Percentiles rank a stretch among this genome's conserved stretches.
Conservation (phyloP, 2,113 vertebrate genomes). For the Lipophrys pholis region DNA sequence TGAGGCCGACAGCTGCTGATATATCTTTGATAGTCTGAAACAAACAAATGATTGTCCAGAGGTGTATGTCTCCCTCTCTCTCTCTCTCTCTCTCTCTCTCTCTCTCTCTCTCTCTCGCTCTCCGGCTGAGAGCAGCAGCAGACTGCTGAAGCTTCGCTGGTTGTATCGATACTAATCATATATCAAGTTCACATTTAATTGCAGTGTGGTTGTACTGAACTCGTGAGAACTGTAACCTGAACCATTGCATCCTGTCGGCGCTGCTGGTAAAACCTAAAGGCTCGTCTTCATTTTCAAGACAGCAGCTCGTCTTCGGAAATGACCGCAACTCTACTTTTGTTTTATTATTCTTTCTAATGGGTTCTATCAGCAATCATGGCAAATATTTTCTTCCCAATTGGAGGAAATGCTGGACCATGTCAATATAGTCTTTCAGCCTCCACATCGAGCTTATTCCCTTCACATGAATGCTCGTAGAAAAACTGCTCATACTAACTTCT, state of each 20-base stretch:
- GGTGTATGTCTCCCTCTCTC: not conserved
- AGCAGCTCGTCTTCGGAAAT: not conserved
- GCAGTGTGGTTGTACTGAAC: not conserved
- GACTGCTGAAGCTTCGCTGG: not conserved
- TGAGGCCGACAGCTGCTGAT: slow-evolving; percentile 23
- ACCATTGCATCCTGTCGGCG: not conserved
- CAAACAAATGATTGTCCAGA: slow-evolving; percentile 59
- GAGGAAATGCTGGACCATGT: no score
- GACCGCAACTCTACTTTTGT: no score
- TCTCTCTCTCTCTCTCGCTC: not conserved
- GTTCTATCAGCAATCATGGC: no score
- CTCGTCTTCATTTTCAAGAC: slow-evolving; percentile 2
- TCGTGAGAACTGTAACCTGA: not conserved
- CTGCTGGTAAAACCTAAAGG: not conserved
- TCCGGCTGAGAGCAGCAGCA: not conserved
- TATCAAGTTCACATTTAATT: not conserved
- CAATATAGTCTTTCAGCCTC: no score
- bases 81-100: not conserved
- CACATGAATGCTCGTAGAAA: no score
- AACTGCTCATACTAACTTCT: no score
- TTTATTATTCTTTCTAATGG: no score
- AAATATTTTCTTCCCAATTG: no score
- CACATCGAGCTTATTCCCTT: no score
- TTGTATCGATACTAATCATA: not conserved
- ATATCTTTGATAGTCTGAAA: slow-evolving; percentile 26